Evolutionary conservation across 2,797 vertebrate species (phyloP).

Genomic region (Microhierax caerulescens): DNA sequence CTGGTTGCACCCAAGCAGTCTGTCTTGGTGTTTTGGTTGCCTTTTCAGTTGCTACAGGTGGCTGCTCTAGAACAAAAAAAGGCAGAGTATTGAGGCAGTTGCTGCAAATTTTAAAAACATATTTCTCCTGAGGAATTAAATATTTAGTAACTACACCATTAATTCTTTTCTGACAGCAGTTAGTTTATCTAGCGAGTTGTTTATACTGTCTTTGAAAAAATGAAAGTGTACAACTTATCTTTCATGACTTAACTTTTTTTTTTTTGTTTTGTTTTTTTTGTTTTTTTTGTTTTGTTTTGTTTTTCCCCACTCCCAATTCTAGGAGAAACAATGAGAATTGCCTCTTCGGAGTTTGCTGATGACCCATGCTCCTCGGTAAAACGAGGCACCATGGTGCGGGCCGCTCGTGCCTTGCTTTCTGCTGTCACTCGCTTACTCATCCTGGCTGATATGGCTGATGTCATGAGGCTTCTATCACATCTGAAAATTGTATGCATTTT

Average conservation of each 20-base stretch:
- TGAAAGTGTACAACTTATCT: rapidly evolving
- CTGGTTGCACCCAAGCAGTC: not conserved
- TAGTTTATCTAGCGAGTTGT: not conserved
- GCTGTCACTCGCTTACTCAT: slow-evolving; percentile 97
- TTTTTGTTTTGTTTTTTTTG: too few relatives aligned
- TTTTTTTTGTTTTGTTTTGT: too few relatives aligned
- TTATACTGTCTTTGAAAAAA: rapidly evolving
- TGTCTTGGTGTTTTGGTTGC: not conserved
- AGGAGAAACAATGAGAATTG: slow-evolving; percentile 94
- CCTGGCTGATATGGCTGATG: slow-evolving; percentile 97
- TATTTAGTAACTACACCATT: not conserved
- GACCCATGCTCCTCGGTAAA: slow-evolving; percentile 98
- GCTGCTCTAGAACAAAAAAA: not conserved
- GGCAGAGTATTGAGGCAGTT: not conserved
- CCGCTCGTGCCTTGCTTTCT: slow-evolving; percentile 91
- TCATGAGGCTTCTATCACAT: slow-evolving; percentile 96
- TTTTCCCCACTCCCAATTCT: not conserved
- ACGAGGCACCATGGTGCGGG: slow-evolving; percentile 96
- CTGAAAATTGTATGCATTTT: slow-evolving; percentile 89
- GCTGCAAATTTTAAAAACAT: not conserved
- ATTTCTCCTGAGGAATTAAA: not conserved
- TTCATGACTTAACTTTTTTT: rapidly evolving
- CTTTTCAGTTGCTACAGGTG: not conserved
- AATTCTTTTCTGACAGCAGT: not conserved
- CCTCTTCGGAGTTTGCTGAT: slow-evolving; percentile 95